Evolutionary conservation across 2,888 invertebrate genomes (phyloP).

Genomic region (Apotomis turbidana): DNA sequence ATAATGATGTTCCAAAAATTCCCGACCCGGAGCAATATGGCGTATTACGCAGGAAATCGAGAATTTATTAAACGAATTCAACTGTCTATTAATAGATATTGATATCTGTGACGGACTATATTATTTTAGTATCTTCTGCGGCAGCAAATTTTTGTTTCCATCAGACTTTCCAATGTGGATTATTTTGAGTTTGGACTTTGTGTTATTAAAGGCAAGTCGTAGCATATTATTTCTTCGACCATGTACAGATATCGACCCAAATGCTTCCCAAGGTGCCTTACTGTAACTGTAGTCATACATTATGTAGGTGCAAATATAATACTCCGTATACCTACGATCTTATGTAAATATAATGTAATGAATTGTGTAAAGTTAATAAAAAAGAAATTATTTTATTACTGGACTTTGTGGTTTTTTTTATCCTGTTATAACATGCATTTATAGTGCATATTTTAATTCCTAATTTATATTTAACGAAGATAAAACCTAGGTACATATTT

Average conservation of each 20-base stretch:
- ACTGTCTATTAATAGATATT: too few species aligned
- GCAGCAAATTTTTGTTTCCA: too few species aligned
- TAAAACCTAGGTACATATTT: too few species aligned
- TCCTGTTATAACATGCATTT: not conserved
- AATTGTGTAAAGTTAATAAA: constrained; percentile 75
- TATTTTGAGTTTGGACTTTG: constrained; percentile 1
- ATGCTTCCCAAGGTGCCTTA: constrained; percentile 79
- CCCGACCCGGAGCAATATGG: too few species aligned
- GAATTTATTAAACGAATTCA: too few species aligned
- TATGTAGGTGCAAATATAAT: constrained; percentile 75
- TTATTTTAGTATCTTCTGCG: too few species aligned
- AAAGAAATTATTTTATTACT: constrained; percentile 81
- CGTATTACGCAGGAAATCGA: too few species aligned
- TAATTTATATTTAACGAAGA: too few species aligned
- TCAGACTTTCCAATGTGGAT: not conserved
- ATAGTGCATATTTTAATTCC: too few species aligned
- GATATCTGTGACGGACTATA: too few species aligned
- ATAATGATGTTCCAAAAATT: too few species aligned
- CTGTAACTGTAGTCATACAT: constrained; percentile 54
- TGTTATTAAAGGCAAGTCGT: not conserved
- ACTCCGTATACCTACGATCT: constrained; percentile 73
- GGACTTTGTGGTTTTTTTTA: constrained; percentile 56
- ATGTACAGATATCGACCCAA: constrained; percentile 55
- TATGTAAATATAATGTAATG: constrained; percentile 72
- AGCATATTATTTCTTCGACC: constrained; percentile 50